These are phyloP conservation scores for Eugnorisma glareosa DNA, from an alignment of 2,888 invertebrate genomes.

Conservation along the genomic window DNA sequence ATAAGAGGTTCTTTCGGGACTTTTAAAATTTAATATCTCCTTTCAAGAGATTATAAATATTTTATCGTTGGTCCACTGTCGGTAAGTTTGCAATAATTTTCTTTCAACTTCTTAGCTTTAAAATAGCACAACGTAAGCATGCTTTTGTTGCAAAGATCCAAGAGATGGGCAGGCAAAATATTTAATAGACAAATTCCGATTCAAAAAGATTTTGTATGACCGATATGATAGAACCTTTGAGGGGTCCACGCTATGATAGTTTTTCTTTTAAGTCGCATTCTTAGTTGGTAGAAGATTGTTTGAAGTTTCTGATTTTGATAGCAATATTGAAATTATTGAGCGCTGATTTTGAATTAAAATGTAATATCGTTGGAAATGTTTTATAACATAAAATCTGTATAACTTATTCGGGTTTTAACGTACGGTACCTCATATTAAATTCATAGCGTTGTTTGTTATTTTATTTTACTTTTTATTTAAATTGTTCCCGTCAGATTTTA, in stretches of 20 bases:
- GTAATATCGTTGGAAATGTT: background rate
- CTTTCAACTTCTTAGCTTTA: slow-evolving; percentile 71
- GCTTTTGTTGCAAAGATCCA: slow-evolving; percentile 70
- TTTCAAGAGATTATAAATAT: background rate
- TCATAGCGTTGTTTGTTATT: background rate
- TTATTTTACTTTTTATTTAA: background rate
- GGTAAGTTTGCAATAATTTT: slow-evolving; percentile 60
- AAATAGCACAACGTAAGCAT: slow-evolving; percentile 57
- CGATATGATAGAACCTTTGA: slow-evolving; percentile 38
- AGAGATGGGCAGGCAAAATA: slow-evolving; percentile 68
- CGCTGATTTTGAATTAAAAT: slow-evolving; percentile 1
- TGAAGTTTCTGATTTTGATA: slow-evolving; percentile 7
- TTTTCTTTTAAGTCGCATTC: slow-evolving; percentile 36
- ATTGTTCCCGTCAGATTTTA: background rate
- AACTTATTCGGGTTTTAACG: slow-evolving; percentile 1
- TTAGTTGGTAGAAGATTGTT: slow-evolving; percentile 13
- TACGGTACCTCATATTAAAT: slow-evolving; percentile 5
- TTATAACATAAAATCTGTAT: background rate
- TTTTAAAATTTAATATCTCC: background rate
- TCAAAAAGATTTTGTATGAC: slow-evolving; percentile 39
- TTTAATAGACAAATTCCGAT: slow-evolving; percentile 70
- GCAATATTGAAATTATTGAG: background rate
- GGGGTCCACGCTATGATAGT: slow-evolving; percentile 36
- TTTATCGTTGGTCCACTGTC: slow-evolving; percentile 55
- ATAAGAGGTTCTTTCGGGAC: background rate